These are phyloP conservation scores for Malurus elegans DNA, from an alignment of 2,113 vertebrate genomes.

Conservation along the genomic window DNA sequence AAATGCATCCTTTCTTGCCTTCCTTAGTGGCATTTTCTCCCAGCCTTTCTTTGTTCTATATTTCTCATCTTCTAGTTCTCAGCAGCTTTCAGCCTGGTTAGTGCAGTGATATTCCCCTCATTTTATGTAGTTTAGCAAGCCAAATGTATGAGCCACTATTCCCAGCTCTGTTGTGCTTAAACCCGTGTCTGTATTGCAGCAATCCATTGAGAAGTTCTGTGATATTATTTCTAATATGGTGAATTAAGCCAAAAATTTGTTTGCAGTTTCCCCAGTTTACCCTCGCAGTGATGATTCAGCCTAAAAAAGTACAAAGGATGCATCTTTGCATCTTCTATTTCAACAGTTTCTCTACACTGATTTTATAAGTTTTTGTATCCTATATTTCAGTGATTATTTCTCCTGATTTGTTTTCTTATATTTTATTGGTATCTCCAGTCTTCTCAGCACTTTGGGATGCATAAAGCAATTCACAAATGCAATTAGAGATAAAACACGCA, in stretches of 20 bases:
- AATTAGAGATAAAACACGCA: constrained; percentile 40
- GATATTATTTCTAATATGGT: not conserved
- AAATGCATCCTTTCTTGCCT: not conserved
- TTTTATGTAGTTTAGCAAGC: not conserved
- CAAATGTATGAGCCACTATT: not conserved
- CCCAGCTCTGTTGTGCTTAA: not conserved
- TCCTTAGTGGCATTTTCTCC: not conserved
- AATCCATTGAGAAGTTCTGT: not conserved
- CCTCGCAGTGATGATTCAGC: not conserved
- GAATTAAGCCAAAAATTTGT: not conserved
- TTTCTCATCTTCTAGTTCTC: not conserved
- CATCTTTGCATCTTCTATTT: not conserved
- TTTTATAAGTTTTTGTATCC: not conserved
- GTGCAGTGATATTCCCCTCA: not conserved
- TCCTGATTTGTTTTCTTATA: not conserved
- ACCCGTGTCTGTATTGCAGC: not conserved
- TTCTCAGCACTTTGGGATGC: not conserved
- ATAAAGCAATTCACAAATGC: constrained; percentile 21
- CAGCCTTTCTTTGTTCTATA: not conserved
- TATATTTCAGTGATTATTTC: constrained; percentile 6
- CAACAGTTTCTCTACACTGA: not conserved
- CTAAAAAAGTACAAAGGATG: not conserved
- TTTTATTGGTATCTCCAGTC: not conserved
- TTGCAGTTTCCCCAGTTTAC: not conserved
- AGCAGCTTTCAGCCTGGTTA: not conserved